phyloP scores from a whole-genome alignment of 1,140 invertebrate species.

The Pogonomyrmex californicus region DNA sequence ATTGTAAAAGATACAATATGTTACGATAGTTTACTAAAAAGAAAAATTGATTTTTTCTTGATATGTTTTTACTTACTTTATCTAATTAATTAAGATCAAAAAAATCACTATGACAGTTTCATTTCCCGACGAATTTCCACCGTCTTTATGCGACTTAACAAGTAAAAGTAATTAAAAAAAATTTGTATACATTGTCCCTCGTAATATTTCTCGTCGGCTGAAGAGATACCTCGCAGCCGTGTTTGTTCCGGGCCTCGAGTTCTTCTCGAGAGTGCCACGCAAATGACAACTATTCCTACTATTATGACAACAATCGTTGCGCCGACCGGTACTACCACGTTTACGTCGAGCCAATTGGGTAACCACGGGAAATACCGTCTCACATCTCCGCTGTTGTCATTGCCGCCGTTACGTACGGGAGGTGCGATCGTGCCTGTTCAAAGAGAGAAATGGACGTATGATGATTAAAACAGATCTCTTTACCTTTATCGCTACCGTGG shows the following conservation, averaged over 20 bases:
- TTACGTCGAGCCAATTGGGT: constrained; percentile 94
- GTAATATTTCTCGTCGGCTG: constrained; percentile 87
- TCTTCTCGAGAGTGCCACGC: constrained; percentile 93
- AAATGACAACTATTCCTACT: constrained; percentile 95
- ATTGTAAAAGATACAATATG: background rate
- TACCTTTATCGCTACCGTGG: constrained; percentile 93
- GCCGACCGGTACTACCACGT: constrained; percentile 94
- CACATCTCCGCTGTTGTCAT: constrained; percentile 87
- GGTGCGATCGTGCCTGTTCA: constrained; percentile 92
- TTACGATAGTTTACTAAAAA: background rate
- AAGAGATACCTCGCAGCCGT: constrained; percentile 91
- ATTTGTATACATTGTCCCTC: constrained; percentile 86
- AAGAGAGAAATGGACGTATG: constrained; percentile 31
- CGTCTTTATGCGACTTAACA: constrained; percentile 41
- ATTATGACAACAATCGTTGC: constrained; percentile 95
- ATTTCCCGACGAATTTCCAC: constrained; percentile 53
- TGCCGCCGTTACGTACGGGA: constrained; percentile 89
- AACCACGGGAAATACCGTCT: constrained; percentile 92
- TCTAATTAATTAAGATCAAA: background rate
- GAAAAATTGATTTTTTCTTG: background rate
- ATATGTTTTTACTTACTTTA: too few relatives aligned
- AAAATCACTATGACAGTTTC: constrained; percentile 1
- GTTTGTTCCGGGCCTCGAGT: constrained; percentile 92
- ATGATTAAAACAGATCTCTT: constrained; percentile 79
- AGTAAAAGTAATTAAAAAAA: constrained; percentile 78